phyloP scores from a whole-genome alignment of 1,140 invertebrate species.

The Meloidogyne floridensis region DNA sequence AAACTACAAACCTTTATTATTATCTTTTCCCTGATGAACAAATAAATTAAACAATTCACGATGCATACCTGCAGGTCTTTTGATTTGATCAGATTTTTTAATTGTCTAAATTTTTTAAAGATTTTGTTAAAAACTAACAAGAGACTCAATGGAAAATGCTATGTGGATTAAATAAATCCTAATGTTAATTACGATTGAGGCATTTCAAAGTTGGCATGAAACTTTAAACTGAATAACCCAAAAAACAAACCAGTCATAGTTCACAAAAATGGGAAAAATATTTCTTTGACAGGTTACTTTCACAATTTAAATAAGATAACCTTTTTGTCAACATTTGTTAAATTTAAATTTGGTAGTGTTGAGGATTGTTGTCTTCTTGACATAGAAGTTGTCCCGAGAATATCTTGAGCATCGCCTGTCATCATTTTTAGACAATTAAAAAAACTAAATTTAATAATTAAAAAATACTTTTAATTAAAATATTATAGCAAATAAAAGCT shows the following conservation, averaged over 20 bases:
- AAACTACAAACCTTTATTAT: conserved; percentile 34
- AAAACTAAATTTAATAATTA: neutral
- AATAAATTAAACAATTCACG: conserved; percentile 50
- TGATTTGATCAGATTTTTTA: conserved; percentile 14
- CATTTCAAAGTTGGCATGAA: too few relatives aligned
- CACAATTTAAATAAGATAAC: neutral
- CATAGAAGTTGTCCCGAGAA: conserved; percentile 18
- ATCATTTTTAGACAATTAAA: conserved; percentile 3
- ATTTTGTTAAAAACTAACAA: neutral
- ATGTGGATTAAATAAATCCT: too few relatives aligned
- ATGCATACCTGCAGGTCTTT: conserved; percentile 47
- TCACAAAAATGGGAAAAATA: neutral
- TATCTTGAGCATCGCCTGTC: conserved; percentile 30
- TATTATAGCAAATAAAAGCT: neutral
- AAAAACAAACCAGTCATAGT: too few relatives aligned
- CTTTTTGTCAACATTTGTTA: conserved; percentile 31
- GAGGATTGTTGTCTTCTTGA: neutral
- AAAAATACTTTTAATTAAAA: neutral
- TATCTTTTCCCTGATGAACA: conserved; percentile 46
- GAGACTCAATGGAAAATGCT: too few relatives aligned
- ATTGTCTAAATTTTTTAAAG: conserved; percentile 21
- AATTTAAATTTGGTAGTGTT: conserved; percentile 9
- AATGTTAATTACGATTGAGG: neutral
- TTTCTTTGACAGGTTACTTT: neutral
- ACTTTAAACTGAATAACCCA: too few relatives aligned